phyloP scores from a whole-genome alignment of 92 coral and sea anemone species.

The Phenganax subtilis region DNA sequence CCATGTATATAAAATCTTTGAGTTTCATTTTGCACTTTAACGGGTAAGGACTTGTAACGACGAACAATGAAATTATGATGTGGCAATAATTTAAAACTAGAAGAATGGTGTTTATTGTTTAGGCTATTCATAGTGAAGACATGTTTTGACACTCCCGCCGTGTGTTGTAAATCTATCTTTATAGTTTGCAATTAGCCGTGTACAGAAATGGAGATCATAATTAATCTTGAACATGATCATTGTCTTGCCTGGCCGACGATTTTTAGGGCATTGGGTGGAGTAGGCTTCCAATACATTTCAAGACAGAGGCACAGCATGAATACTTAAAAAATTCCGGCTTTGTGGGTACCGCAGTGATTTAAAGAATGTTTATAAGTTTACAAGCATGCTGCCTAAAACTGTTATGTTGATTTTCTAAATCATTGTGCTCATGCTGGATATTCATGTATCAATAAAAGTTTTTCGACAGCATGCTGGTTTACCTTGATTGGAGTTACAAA shows the following conservation, averaged over 20 bases:
- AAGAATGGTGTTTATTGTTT: conserved; percentile 21
- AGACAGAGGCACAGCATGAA: conserved; percentile 18
- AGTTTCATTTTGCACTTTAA: conserved; percentile 9
- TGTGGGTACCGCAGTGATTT: conserved; percentile 5
- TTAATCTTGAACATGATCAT: background rate
- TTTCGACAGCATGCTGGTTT: background rate
- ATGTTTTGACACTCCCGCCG: conserved; percentile 20
- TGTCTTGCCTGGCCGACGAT: conserved; percentile 8
- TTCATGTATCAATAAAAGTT: conserved; percentile 10
- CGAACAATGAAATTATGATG: conserved; percentile 15
- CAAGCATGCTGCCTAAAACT: background rate
- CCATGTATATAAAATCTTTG: background rate
- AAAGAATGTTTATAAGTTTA: conserved; percentile 19
- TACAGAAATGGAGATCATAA: conserved; percentile 7
- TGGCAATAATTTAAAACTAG: conserved; percentile 18
- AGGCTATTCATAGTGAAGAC: conserved; percentile 2
- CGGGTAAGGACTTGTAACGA: background rate
- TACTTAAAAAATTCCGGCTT: background rate
- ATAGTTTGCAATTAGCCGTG: conserved; percentile 5
- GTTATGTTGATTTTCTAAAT: conserved; percentile 1
- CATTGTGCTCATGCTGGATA: background rate
- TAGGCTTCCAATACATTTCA: background rate
- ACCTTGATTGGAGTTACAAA: background rate
- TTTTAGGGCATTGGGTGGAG: conserved; percentile 9
- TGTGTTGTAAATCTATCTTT: conserved; percentile 2